Evolutionary conservation across 2,797 vertebrate genomes (phyloP), one percentile per base, ranked within the genome.

Genomic region (Basileuterus tristriatus): DNA sequence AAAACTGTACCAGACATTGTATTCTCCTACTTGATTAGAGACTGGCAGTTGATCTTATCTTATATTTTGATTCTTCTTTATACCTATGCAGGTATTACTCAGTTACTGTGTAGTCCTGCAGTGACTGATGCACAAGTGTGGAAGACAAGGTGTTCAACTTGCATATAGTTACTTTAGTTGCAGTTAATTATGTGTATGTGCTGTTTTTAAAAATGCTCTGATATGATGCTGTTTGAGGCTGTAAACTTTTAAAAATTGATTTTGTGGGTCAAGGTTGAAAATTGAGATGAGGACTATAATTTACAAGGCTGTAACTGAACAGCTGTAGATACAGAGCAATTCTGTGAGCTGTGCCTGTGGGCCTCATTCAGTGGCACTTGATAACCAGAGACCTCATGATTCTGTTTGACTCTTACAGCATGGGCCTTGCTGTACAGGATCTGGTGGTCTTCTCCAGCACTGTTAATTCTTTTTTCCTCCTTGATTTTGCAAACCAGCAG

Each of bases 401-500:
- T 82, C 44, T 74, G 7, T 85, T 30, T 65, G 29, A 27, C 37
- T 75, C 1, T 56, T 56, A 30, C 27, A 62, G 3, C 12, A 5
- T 23, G 36, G 37, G 52, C 71, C 8, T 8, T 82, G 16, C 55
- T 41, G 34, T 67, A 39, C 47, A 37, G 29, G 75, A 58, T 63
- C 23, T 50, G 43, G 22, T 58, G 9, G 7, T 69, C 36, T 91
- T 44, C 15, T 32, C 44, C 52, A 56, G 32, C 4, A 0, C 16
- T 71, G 12, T 64, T 90, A 78, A 47, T 69, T 39, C 15, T 69
- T 67, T 71, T 86, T 85, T 76, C n/a, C 50, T 86, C 50, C n/a
- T 19, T 0, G 1, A 8, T 62, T 89, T 64, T 79, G 30, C 68
- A 74, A 59, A 76, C 20, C 44, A 84, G 52, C 56, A 77, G 46